Percentiles rank a stretch among this genome's conserved stretches.
These are phyloP conservation scores for Oxygymnocypris stewartii DNA, from an alignment of 2,113 vertebrate species.

Conservation along the genomic window DNA sequence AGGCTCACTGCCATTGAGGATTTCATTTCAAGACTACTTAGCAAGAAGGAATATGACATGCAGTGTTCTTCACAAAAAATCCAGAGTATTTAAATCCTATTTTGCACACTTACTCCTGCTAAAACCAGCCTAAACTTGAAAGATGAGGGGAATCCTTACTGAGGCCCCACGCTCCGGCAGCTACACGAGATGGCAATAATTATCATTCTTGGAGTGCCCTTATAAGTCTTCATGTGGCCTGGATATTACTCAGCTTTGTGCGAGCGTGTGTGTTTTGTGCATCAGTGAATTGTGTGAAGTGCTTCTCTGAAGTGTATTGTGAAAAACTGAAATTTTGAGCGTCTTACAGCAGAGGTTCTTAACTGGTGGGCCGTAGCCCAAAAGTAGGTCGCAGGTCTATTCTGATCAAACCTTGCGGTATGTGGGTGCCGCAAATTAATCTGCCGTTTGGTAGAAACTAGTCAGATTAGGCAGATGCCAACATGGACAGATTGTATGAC, in stretches of 20 bases:
- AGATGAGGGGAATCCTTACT: slow-evolving; percentile 68
- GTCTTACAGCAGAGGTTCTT: not conserved
- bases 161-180: slow-evolving; percentile 66
- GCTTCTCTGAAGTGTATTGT: slow-evolving; percentile 37
- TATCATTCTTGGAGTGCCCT: slow-evolving; percentile 65
- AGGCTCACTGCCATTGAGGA: not conserved
- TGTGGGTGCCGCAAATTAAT: not conserved
- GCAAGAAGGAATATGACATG: slow-evolving; percentile 61
- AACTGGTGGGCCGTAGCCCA: not conserved
- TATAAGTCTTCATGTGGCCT: slow-evolving; percentile 63
- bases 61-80: slow-evolving; percentile 57
- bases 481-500: slow-evolving; percentile 8
- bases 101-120: slow-evolving; percentile 61
- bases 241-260: slow-evolving; percentile 62
- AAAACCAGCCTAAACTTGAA: slow-evolving; percentile 60
- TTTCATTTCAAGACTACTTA: slow-evolving; percentile 32
- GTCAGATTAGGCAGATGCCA: slow-evolving; percentile 21
- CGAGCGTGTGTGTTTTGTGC: slow-evolving; percentile 45
- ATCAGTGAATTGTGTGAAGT: slow-evolving; percentile 54
- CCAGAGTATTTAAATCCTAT: slow-evolving; percentile 70
- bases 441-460: not conserved
- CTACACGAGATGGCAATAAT: slow-evolving; percentile 72
- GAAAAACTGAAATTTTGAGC: not conserved
- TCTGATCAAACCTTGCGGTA: not conserved
- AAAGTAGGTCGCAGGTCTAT: not conserved